Evolutionary conservation across 1,140 invertebrate genomes (phyloP), one percentile per base, ranked within the genome.

Genomic region (Tetramorium simillimum): DNA sequence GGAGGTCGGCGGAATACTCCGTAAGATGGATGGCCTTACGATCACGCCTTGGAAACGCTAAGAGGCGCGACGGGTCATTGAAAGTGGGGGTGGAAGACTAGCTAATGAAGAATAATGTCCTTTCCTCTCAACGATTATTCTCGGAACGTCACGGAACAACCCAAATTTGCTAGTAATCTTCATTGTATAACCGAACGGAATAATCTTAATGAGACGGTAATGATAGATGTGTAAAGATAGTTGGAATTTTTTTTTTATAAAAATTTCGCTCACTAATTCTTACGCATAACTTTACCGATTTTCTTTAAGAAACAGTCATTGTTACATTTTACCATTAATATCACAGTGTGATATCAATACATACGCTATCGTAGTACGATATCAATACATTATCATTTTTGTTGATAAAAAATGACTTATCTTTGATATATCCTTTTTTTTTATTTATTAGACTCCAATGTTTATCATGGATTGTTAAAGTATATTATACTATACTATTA

Each of bases 61-160:
- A 94, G 92, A 93, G 92, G 89, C 92, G 92, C 90, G 91, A 94
- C 93, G 93, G 92, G 91, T 93, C 93, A 94, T 94, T 94, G 93
- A 94, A 94, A 93, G 91, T 92, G 91, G 91, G 89, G 88, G 73
- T 75, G 67, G 81, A 85, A 75, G 86, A 86, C 60, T 78, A 80
- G 65, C 91, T 94, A 94, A 94, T 94, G 93, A 94, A 94, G 93
- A 94, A 88, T 94, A 94, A 94, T 94, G 90, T 76, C 62, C 63
- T 76, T 69, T 86, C 87, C 67, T 82, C 43, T 56, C 43, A 46
- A 28, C 85, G 81, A 89, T 92, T 86, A 87, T 85, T 89, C 86
- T 33, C 37, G 46, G 58, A 85, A 73, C 56, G 37, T 60, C 49
- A 33, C 40, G 81, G 33, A 60, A 75, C 69, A 65, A 46, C 51